Evolutionary conservation across 2,888 invertebrate species (phyloP), one percentile per base, ranked within the genome.

Genomic region (Eremobia ochroleuca): DNA sequence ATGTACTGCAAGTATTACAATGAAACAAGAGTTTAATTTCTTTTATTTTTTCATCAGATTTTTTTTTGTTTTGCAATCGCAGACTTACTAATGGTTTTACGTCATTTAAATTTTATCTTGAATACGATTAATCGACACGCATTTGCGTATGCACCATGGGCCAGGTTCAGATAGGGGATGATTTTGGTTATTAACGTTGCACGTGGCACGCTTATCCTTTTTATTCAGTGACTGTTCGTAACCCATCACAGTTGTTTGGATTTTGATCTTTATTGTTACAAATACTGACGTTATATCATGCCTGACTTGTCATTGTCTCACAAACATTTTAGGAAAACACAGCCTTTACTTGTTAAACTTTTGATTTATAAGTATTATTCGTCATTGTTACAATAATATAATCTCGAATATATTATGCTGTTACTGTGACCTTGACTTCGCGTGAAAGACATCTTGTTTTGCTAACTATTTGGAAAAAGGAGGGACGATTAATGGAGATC

Each of bases 361-460:
- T 72, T 65, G 65, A 66, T 72, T 69, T 64, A 73, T 74, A 74
- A 43, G 73, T 66, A 64, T 68, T 52, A 66, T 52, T 69, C 31
- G 2, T 61, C 43, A 37, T 62, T 71, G 68, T 68, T 59, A 73
- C 52, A 71, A 80, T 62, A 73, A 66, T 72, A 78, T 72, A 70
- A 37, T 46, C 15, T 71, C 1, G 34, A n/a, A 55, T 59, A 43
- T 34, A 69, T 34, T 70, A 58, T 55, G 18, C 49, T 28, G 52
- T 61, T 52, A 34, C 13, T 64, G 18, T 67, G 67, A 76, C 81
- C 74, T 81, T 78, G 66, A 21, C 31, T 37, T 21, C 15, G 34
- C 43, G 37, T 73, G 34, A 72, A 82, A 68, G 31, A 62, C 55
- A 34, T 70, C 40, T 79, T 68, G 49, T 79, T 79, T 81, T 68